A percentile compares a stretch with the other conserved stretches of the same genome.
Evolutionary conservation across 2,113 vertebrate species (phyloP).

Genomic region (Toxotes chatareus): DNA sequence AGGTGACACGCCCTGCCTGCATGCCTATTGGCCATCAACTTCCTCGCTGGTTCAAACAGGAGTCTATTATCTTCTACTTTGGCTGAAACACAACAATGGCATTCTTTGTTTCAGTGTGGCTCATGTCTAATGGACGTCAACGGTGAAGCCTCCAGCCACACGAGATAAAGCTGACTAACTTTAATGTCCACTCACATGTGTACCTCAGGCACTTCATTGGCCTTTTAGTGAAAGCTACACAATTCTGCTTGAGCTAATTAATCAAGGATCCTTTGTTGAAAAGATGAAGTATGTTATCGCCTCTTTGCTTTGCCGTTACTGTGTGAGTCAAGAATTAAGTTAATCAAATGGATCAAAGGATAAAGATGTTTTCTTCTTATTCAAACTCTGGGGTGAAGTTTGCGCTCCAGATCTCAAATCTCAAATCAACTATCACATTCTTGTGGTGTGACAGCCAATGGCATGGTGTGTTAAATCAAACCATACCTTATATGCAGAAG

Average conservation of each 20-base stretch:
- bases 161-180: neutral
- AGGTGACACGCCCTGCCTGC: conserved; percentile 50
- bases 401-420: neutral
- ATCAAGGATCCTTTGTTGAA: conserved; percentile 54
- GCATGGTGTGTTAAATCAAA: conserved; percentile 3
- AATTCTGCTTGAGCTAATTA: conserved; percentile 25
- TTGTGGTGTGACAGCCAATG: neutral
- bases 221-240: neutral
- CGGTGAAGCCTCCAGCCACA: neutral
- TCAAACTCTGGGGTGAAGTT: neutral
- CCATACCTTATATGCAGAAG: conserved; percentile 41
- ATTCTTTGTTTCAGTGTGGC: neutral
- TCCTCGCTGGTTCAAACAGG: conserved; percentile 27
- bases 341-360: conserved; percentile 42
- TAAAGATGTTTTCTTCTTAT: neutral
- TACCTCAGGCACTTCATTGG: neutral
- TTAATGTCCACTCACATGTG: neutral
- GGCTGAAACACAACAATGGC: neutral
- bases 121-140: neutral
- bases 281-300: conserved; percentile 7
- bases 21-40: neutral
- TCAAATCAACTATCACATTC: neutral
- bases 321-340: conserved; percentile 33
- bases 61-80: conserved; percentile 10
- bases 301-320: neutral